Conservation (phyloP, 2,113 vertebrate species). For the Dasypus novemcinctus region DNA sequence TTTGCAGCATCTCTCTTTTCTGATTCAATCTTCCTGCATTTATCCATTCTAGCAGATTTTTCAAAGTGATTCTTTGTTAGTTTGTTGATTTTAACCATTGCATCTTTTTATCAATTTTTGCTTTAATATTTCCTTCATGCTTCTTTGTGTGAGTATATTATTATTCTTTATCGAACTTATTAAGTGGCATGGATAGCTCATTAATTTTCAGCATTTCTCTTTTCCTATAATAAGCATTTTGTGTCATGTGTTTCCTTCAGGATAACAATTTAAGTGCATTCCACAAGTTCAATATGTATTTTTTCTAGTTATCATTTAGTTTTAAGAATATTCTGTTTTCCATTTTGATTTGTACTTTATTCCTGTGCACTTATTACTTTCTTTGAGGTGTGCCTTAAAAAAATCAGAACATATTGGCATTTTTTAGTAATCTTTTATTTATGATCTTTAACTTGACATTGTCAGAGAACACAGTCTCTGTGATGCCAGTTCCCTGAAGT, state of each 20-base stretch:
- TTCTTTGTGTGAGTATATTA: neutral
- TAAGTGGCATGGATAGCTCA: neutral
- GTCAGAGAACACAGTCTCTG: neutral
- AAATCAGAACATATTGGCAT: neutral
- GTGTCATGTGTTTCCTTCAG: neutral
- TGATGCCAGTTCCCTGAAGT: neutral
- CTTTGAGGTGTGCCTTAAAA: neutral
- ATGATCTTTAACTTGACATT: neutral
- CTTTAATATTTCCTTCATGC: neutral
- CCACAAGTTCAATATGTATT: neutral
- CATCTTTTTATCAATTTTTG: neutral
- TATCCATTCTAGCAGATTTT: neutral
- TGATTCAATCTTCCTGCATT: neutral
- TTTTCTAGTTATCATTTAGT: neutral
- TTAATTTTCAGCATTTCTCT: neutral
- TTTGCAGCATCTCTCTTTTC: neutral
- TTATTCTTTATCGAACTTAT: neutral
- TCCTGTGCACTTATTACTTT: neutral
- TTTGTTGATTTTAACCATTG: neutral
- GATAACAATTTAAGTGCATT: neutral
- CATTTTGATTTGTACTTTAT: neutral
- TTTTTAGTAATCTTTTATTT: neutral
- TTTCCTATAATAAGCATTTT: neutral
- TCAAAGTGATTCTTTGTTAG: neutral
- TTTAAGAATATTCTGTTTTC: neutral